Percentiles rank a stretch among this genome's conserved stretches.
phyloP scores from a whole-genome alignment of 2,113 vertebrate genomes.

The Macroglossus sobrinus region DNA sequence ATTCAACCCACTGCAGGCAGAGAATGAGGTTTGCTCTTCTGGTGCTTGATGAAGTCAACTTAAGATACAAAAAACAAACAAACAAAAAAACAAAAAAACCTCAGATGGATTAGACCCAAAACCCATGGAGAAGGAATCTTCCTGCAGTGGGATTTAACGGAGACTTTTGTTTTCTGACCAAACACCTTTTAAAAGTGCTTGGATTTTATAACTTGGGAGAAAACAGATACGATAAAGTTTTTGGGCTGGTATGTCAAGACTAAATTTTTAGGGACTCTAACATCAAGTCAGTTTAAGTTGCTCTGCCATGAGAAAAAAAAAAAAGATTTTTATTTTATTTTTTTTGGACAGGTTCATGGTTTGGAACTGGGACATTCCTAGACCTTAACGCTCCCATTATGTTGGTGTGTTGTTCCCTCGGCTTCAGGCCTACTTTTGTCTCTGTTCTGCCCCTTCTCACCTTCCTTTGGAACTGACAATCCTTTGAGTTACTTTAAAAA shows the following conservation, averaged over 20 bases:
- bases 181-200: constrained; percentile 12
- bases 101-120: neutral
- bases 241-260: neutral
- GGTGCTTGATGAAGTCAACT: neutral
- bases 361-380: neutral
- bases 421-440: neutral
- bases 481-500: neutral
- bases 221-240: neutral
- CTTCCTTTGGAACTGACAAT: neutral
- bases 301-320: neutral
- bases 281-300: neutral
- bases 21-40: neutral
- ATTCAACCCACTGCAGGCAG: neutral
- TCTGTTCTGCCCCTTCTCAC: neutral
- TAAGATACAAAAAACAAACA: neutral
- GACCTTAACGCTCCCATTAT: neutral
- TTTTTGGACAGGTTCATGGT: neutral
- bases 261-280: neutral
- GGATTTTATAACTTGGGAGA: neutral
- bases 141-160: neutral
- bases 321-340: neutral
- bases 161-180: neutral
- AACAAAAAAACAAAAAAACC: neutral
- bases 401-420: neutral
- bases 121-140: neutral